Base-by-base conservation (phyloP, 1,140 invertebrate genomes). In the Drosophila subobscura region DNA sequence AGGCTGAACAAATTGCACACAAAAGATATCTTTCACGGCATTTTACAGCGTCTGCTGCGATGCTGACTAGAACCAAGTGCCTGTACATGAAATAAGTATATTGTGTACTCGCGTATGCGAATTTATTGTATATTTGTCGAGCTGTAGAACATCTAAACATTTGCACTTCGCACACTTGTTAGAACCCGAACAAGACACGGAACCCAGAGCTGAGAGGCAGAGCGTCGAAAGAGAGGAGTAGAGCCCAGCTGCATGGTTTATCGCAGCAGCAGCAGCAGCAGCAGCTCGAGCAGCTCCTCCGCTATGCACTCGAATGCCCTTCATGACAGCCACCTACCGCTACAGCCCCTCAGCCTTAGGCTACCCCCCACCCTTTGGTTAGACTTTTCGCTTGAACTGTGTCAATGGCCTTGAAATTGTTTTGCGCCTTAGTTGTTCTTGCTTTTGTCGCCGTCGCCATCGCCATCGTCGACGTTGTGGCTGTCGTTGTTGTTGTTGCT, bases 351-450 rank as follows among this genome's bases (percentile, higher is more conserved):
- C 29, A 6, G 40, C 42, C 50, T 10, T 16, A 27, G 25, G 22
- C 40, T n/a, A 40, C 41, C 37, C 33, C 33, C 29, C 27, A 8
- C 25, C 49, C 56, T 61, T 54, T 65, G 10, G 29, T 33, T 50
- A 42, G 54, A 70, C 67, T 79, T 79, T 64, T 77, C 80, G 77
- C 72, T 77, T 71, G 63, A 85, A 85, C 72, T 85, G 72, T 85
- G 80, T 76, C 80, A 85, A 79, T 77, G 80, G 80, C 80, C 80
- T 85, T 85, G 80, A 85, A 85, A 85, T 85, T 85, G 80, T 85
- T 85, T 85, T 85, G 80, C 77, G 65, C 63, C 72, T 83, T 63
- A 79, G 80, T 79, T 76, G 56, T 58, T 68, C 29, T 33, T 33
- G 8, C 29, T 33, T 33, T 33, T 33, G 27, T 29, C 27, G 8